These are phyloP conservation scores for Spinibarbus caldwelli DNA, from an alignment of 2,797 vertebrate species.

Conservation along the genomic window DNA sequence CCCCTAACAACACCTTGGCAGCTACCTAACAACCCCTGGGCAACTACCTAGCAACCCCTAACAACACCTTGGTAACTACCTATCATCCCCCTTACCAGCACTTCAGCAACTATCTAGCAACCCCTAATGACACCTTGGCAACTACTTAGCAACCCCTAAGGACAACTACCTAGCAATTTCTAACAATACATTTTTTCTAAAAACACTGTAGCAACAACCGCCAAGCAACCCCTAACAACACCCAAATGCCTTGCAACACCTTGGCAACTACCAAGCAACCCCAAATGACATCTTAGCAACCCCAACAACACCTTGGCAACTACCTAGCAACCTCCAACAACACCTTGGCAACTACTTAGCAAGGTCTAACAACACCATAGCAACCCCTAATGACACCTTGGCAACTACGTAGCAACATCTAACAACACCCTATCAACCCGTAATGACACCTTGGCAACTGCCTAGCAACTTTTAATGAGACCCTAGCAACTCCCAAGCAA, in stretches of 20 bases:
- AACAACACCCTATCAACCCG: too few relatives aligned
- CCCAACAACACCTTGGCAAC: neutral
- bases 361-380: neutral
- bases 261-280: neutral
- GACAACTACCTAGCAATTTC: neutral
- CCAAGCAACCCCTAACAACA: neutral
- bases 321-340: neutral
- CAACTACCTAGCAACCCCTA: neutral
- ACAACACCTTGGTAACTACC: neutral
- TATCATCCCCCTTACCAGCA: neutral
- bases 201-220: too few relatives aligned
- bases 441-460: too few relatives aligned
- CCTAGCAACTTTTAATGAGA: too few relatives aligned
- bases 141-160: neutral
- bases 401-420: neutral
- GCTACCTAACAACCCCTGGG: too few relatives aligned
- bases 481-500: too few relatives aligned
- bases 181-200: too few relatives aligned
- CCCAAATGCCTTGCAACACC: too few relatives aligned
- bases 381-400: neutral
- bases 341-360: neutral
- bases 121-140: neutral
- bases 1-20: neutral
- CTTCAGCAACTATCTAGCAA: neutral
- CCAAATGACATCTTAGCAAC: neutral